Evolutionary conservation across 2,888 invertebrate species (phyloP).

Genomic region (Mylabris sibirica): DNA sequence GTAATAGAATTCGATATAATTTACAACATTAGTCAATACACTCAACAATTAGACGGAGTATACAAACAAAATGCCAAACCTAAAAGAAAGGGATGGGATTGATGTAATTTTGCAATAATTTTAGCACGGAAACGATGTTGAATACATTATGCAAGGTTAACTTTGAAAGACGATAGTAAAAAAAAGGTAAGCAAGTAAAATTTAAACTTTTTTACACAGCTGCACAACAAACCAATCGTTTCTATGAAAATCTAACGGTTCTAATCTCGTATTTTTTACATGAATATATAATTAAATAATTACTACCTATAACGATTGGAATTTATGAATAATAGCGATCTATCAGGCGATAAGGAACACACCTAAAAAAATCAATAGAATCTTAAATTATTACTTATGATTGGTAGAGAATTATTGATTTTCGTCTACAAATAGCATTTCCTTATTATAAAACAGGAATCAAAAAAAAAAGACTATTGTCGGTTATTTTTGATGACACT

Average conservation of each 20-base stretch:
- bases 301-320: too few species aligned
- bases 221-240: too few species aligned
- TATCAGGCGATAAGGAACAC: too few species aligned
- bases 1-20: too few species aligned
- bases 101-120: not conserved
- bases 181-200: not conserved
- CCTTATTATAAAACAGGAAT: not conserved
- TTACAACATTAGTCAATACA: too few species aligned
- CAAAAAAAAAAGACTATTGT: not conserved
- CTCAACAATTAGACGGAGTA: too few species aligned
- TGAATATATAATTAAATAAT: too few species aligned
- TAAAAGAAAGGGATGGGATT: not conserved
- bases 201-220: too few species aligned
- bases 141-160: not conserved
- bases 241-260: too few species aligned
- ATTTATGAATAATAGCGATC: too few species aligned
- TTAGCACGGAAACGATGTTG: not conserved
- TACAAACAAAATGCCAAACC: not conserved
- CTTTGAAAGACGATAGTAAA: not conserved
- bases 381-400: not conserved
- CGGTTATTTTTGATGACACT: conserved; percentile 9
- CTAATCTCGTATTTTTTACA: too few species aligned
- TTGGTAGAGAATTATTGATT: not conserved
- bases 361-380: too few species aligned
- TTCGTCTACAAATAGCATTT: not conserved